Percentiles rank a stretch among this genome's conserved stretches.
These are phyloP conservation scores for Andrena minutula DNA, from an alignment of 2,888 invertebrate genomes.

Conservation along the genomic window DNA sequence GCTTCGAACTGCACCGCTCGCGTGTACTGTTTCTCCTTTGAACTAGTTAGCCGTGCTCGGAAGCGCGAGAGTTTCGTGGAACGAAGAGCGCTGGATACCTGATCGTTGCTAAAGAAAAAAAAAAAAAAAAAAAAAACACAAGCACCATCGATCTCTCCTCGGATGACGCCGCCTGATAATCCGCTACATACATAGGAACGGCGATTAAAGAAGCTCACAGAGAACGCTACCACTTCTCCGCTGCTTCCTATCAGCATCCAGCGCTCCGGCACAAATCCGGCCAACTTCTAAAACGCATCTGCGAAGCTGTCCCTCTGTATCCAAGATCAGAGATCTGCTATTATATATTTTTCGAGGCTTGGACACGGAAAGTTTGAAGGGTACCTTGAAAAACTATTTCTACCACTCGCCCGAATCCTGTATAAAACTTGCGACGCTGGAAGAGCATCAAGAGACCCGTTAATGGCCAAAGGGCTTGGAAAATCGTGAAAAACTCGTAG, in stretches of 20 bases:
- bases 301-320: not conserved
- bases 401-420: not conserved
- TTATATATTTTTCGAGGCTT: not conserved
- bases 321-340: constrained; percentile 1
- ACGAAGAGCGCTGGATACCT: constrained; percentile 4
- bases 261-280: not conserved
- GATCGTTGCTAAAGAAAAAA: constrained; percentile 13
- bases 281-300: not conserved
- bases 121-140: not conserved
- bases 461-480: not conserved
- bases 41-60: constrained; percentile 11
- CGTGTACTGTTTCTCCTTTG: constrained; percentile 21
- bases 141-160: constrained; percentile 29
- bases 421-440: constrained; percentile 5
- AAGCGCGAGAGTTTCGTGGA: not conserved
- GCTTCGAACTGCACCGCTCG: constrained; percentile 29
- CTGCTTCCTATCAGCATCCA: constrained; percentile 2
- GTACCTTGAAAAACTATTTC: not conserved
- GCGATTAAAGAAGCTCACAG: constrained; percentile 22
- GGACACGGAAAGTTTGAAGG: not conserved
- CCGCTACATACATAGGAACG: constrained; percentile 31
- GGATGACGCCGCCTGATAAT: constrained; percentile 16
- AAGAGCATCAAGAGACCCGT: not conserved
- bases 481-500: not conserved
- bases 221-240: not conserved